Evolutionary conservation across 2,113 vertebrate genomes (phyloP).

Genomic region (Varanus salvator): DNA sequence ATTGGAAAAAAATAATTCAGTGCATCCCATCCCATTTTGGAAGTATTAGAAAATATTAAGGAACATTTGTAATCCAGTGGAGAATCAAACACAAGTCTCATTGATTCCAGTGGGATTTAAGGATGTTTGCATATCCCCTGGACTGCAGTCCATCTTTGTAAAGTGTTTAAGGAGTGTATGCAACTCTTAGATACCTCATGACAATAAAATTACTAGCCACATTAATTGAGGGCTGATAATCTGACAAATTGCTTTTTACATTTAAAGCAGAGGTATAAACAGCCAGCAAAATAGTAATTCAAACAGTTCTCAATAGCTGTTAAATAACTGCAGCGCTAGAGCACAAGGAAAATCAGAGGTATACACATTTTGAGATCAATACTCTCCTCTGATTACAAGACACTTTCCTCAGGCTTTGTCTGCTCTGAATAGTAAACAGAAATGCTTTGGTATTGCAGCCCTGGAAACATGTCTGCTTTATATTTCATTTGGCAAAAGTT

Average conservation of each 20-base stretch:
- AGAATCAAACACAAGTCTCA: not conserved
- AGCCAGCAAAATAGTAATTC: not conserved
- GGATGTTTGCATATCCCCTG: not conserved
- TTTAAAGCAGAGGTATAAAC: not conserved
- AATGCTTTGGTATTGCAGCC: not conserved
- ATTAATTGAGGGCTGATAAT: not conserved
- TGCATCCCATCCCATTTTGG: too few relatives aligned
- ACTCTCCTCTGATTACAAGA: not conserved
- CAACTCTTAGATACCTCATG: not conserved
- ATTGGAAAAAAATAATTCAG: not conserved
- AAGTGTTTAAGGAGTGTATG: not conserved
- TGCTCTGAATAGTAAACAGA: conserved; percentile 15
- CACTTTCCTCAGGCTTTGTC: not conserved
- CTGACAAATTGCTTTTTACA: not conserved
- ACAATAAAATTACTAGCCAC: not conserved
- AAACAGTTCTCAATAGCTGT: not conserved
- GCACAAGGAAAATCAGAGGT: not conserved
- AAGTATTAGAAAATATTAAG: not conserved
- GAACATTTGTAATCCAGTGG: not conserved
- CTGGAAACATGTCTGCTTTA: not conserved
- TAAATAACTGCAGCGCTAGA: not conserved
- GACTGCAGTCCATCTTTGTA: not conserved
- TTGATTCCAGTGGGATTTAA: not conserved
- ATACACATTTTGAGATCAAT: conserved; percentile 1
- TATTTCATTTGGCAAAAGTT: not conserved